A percentile compares a stretch with the other conserved stretches of the same genome.
Conservation (phyloP, 2,113 vertebrate genomes). For the Clarias batrachus region DNA sequence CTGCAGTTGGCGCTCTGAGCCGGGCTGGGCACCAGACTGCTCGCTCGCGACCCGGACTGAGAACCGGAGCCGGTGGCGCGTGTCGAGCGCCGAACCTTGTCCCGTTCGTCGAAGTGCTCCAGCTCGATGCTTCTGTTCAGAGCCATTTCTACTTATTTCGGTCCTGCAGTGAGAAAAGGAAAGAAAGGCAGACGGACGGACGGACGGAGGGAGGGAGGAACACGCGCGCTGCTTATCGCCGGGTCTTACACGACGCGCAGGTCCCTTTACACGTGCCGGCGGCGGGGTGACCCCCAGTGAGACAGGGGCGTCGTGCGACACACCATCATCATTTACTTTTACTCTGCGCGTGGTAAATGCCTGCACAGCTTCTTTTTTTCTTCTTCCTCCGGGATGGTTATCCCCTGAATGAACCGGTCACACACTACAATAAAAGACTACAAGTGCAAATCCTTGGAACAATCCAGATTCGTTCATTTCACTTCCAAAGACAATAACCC, state of each 20-base stretch:
- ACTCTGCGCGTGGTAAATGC: neutral
- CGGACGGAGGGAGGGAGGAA: too few species aligned
- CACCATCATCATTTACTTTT: constrained; percentile 5
- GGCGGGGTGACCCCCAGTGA: neutral
- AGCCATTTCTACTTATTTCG: constrained; percentile 25
- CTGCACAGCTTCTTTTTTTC: neutral
- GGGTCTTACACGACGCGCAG: neutral
- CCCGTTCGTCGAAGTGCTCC: constrained; percentile 96
- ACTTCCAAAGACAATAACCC: neutral
- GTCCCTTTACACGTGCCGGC: neutral
- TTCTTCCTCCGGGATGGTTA: neutral
- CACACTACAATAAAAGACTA: neutral
- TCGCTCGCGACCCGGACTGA: constrained; percentile 78
- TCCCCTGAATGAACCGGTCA: constrained; percentile 4
- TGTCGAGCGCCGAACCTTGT: constrained; percentile 80
- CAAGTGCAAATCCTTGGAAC: neutral
- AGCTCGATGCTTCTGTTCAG: constrained; percentile 68
- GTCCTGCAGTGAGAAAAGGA: neutral
- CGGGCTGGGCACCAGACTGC: constrained; percentile 92
- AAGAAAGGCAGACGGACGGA: too few species aligned
- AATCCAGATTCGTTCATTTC: constrained; percentile 15
- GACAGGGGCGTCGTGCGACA: neutral
- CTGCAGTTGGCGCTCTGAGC: constrained; percentile 98
- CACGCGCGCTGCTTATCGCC: neutral
- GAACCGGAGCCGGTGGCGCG: constrained; percentile 69